These are phyloP conservation scores for Acleris emargana DNA, from an alignment of 2,888 invertebrate genomes.

Conservation along the genomic window DNA sequence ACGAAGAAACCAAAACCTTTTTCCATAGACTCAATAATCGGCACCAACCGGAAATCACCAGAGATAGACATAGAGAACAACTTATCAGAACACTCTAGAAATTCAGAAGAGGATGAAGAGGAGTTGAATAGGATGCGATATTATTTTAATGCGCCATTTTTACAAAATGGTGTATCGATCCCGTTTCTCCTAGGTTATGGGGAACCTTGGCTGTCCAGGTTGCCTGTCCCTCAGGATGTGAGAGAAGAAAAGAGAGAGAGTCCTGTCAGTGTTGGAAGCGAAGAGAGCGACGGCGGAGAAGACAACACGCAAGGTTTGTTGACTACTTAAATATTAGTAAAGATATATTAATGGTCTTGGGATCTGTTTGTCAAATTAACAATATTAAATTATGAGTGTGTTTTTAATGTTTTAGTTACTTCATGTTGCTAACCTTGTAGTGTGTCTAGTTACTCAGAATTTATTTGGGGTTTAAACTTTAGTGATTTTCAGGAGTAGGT, in stretches of 20 bases:
- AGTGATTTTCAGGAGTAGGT: no score
- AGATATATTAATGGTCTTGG: no score
- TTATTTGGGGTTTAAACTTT: no score
- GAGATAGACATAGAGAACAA: constrained; percentile 78
- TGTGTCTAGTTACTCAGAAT: no score
- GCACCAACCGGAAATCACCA: constrained; percentile 72
- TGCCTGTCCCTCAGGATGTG: constrained; percentile 53
- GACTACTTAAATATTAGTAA: no score
- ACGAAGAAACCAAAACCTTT: constrained; percentile 83
- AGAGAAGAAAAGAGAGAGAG: constrained; percentile 74
- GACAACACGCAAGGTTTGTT: constrained; percentile 69
- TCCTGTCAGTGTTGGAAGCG: constrained; percentile 78
- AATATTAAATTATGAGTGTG: no score
- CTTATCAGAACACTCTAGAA: constrained; percentile 67
- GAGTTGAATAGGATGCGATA: constrained; percentile 74
- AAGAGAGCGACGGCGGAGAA: constrained; percentile 72
- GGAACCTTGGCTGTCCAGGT: constrained; percentile 74
- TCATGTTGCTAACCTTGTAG: no score
- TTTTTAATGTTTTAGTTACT: no score
- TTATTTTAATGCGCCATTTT: constrained; percentile 73
- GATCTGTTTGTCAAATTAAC: no score
- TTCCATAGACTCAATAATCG: constrained; percentile 85
- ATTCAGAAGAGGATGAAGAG: constrained; percentile 74
- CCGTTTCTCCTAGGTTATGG: constrained; percentile 76
- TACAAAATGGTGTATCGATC: constrained; percentile 74